These are phyloP conservation scores for Antheraea pernyi DNA, from an alignment of 1,140 invertebrate species.

Conservation along the genomic window DNA sequence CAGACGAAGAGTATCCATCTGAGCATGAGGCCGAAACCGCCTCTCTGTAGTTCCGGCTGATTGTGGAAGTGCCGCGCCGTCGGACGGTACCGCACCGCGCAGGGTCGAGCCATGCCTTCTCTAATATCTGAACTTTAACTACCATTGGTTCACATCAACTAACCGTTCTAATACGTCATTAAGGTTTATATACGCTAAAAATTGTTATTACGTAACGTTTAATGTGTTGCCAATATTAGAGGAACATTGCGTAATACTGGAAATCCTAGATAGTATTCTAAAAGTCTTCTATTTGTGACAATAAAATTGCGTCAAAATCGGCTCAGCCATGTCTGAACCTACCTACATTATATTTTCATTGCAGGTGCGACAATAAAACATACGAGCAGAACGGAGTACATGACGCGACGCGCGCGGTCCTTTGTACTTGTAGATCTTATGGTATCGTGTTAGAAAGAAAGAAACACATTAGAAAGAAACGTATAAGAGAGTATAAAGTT, in stretches of 20 bases:
- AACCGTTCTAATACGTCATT: not conserved
- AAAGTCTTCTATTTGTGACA: no score
- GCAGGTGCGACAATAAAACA: no score
- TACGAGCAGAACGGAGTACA: no score
- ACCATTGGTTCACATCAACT: not conserved
- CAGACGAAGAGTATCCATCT: constrained; percentile 64
- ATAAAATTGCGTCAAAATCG: no score
- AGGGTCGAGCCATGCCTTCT: constrained; percentile 44
- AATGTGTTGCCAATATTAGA: not conserved
- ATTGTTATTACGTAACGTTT: not conserved
- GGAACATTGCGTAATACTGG: not conserved
- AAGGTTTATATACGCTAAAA: not conserved
- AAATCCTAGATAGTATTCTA: no score
- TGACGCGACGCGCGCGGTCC: no score
- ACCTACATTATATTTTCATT: no score
- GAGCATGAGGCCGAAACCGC: constrained; percentile 53
- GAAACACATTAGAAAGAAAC: no score
- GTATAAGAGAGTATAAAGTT: no score
- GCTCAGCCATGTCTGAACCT: no score
- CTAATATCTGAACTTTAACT: not conserved
- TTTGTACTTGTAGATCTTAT: no score
- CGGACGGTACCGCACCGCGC: constrained; percentile 32
- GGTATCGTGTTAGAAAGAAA: no score
- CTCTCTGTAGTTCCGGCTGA: constrained; percentile 59
- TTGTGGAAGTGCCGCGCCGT: constrained; percentile 66